Evolutionary conservation across 1,140 invertebrate species (phyloP).

Genomic region (Atta colombica): DNA sequence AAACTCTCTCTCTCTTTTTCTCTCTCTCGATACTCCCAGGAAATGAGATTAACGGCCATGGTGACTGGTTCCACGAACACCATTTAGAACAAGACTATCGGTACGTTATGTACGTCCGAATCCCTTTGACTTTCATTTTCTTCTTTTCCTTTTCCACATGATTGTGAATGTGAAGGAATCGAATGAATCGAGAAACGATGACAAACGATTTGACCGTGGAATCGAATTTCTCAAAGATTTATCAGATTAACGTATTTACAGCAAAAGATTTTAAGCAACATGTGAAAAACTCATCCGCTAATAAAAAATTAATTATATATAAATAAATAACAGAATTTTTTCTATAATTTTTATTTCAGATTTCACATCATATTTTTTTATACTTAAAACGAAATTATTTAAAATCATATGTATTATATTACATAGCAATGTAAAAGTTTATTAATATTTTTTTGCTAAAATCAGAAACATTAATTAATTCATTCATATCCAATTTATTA

Average conservation of each 20-base stretch:
- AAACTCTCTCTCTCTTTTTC: conserved; percentile 36
- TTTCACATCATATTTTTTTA: background rate
- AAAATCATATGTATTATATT: background rate
- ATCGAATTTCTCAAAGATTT: conserved; percentile 13
- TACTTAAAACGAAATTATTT: background rate
- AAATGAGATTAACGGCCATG: conserved; percentile 70
- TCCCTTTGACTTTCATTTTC: conserved; percentile 50
- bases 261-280: background rate
- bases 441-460: background rate
- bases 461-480: no score
- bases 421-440: background rate
- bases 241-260: background rate
- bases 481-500: no score
- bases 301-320: conserved; percentile 10
- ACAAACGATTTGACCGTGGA: conserved; percentile 4
- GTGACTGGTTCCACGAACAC: conserved; percentile 30
- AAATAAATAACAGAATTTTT: conserved; percentile 15
- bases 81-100: conserved; percentile 60
- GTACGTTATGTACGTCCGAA: conserved; percentile 39
- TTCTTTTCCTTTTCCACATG: conserved; percentile 14
- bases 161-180: conserved; percentile 38
- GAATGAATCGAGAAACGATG: background rate
- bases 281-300: background rate
- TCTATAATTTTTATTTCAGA: background rate
- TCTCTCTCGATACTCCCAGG: conserved; percentile 47